Evolutionary conservation across 1,140 invertebrate species (phyloP), one percentile per base, ranked within the genome.

Genomic region (Acyrthosiphon pisum): DNA sequence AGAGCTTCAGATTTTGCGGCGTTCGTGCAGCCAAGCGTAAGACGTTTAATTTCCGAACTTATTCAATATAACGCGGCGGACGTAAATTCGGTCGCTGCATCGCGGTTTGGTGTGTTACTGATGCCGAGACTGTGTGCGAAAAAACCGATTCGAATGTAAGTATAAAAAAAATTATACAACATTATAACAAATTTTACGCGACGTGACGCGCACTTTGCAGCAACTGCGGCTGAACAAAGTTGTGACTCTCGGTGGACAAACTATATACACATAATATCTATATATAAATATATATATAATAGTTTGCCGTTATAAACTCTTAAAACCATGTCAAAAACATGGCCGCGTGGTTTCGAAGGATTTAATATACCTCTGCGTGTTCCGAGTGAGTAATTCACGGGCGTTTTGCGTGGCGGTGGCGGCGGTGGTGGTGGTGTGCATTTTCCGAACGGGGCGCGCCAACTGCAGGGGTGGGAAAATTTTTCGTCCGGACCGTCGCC

Each of bases 41-140:
- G 83, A 41, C 83, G 37, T 86, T 86, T 86, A 44, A 86, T 46
- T 44, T 86, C 44, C 41, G 84, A 86, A 44, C 41, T 84, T 84
- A 84, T 84, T 84, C 83, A 84, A 84, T 84, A 84, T 44, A 84
- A 44, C 83, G 23, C 23, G 30, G 60, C 14, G 60, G 60, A 68
- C 60, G 22, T 30, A 84, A 84, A 84, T 23, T 84, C 83, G 41
- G 83, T 84, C 23, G 22, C 83, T 41, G 83, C 4, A n/a, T 76
- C 60, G 60, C 60, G 60, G 60, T 76, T 68, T 76, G 60, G 60
- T 76, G n/a, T 76, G 60, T 76, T 76, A 76, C 60, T 76, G 60
- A 68, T 76, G 60, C 6, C 60, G 60, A 30, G 30, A 18, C 41
- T 50, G 14, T 30, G 56, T 14, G 56, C 26, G 11, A 76, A 76